These are phyloP conservation scores for Lagenorhynchus albirostris DNA, from an alignment of 2,113 vertebrate species.

Conservation along the genomic window DNA sequence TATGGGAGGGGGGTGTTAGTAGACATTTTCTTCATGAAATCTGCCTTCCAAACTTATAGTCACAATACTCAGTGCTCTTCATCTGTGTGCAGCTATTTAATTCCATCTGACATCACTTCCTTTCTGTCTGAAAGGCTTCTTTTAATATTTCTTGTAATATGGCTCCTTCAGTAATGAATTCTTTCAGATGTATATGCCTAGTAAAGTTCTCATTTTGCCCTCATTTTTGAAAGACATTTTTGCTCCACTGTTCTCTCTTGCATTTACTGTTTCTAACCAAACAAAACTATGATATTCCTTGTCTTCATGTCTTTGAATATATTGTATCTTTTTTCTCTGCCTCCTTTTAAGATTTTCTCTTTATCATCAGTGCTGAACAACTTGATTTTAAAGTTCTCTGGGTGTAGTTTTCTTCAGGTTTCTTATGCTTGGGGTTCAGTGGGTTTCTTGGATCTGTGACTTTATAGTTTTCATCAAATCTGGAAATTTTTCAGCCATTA, in stretches of 20 bases:
- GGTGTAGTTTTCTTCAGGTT: background rate
- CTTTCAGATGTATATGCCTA: background rate
- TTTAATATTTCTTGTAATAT: background rate
- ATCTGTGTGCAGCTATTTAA: background rate
- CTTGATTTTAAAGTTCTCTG: background rate
- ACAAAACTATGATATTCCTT: too few species aligned
- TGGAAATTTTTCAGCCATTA: background rate
- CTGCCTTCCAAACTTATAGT: background rate
- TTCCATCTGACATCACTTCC: background rate
- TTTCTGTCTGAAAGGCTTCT: background rate
- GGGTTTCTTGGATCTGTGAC: background rate
- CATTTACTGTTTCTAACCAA: background rate
- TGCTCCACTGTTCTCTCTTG: background rate
- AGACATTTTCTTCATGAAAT: background rate
- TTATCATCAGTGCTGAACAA: background rate
- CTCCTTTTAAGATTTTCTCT: background rate
- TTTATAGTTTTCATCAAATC: background rate
- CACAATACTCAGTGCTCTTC: background rate
- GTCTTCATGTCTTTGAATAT: background rate
- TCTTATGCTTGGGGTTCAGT: background rate
- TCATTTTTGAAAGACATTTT: background rate
- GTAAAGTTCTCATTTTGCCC: background rate
- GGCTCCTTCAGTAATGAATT: background rate
- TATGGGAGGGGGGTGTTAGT: accelerated
- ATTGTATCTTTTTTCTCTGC: background rate